phyloP scores from a whole-genome alignment of 2,113 vertebrate species.

The Notiomystis cincta region DNA sequence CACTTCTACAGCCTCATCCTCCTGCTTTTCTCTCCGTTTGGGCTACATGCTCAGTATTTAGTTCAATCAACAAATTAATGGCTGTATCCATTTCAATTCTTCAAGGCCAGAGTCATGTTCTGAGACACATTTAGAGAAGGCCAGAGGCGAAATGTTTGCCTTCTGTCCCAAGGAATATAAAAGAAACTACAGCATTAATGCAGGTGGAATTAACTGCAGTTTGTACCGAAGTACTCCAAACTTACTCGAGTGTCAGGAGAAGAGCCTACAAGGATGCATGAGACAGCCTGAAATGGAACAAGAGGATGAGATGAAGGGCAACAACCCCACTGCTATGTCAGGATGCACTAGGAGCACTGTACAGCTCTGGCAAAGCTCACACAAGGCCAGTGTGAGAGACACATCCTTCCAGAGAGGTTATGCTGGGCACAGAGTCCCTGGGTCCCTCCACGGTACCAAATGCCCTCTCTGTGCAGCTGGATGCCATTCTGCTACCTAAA shows the following conservation, averaged over 20 bases:
- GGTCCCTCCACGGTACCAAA: background rate
- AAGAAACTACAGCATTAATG: background rate
- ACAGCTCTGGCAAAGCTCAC: background rate
- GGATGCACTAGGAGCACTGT: background rate
- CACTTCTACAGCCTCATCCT: background rate
- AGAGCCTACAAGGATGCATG: background rate
- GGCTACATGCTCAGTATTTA: background rate
- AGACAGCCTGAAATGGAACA: background rate
- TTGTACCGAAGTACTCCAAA: background rate
- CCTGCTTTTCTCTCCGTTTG: background rate
- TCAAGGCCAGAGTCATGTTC: background rate
- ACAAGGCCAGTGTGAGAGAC: background rate
- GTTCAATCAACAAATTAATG: background rate
- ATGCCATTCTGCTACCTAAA: background rate
- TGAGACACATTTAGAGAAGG: background rate
- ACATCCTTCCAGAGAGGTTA: background rate
- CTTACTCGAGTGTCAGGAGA: rapidly evolving
- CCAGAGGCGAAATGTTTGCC: background rate
- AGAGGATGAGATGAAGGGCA: background rate
- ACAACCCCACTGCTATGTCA: background rate
- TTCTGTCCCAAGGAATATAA: background rate
- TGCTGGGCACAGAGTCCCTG: background rate
- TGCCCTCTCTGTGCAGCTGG: background rate
- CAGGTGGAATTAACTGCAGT: background rate
- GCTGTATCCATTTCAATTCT: background rate